A percentile compares a stretch with the other conserved stretches of the same genome.
Evolutionary conservation across 2,113 vertebrate genomes (phyloP).

Genomic region (Beaufortia kweichowensis): DNA sequence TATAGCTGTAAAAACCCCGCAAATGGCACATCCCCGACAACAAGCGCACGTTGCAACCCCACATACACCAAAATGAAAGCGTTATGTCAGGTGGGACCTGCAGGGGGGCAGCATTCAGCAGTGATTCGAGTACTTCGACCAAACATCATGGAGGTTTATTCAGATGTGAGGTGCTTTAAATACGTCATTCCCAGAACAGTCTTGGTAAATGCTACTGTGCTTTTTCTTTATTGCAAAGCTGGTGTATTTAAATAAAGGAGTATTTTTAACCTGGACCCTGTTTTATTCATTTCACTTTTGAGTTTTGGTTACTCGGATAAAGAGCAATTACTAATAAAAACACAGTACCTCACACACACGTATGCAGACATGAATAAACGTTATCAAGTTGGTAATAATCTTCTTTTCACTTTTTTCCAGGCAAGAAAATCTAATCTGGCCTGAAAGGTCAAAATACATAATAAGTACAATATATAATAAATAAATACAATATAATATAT

Average conservation of each 20-base stretch:
- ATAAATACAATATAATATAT: conserved; percentile 45
- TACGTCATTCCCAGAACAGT: conserved; percentile 32
- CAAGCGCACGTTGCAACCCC: background rate
- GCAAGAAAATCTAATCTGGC: conserved; percentile 34
- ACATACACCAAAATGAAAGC: background rate
- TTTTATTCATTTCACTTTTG: conserved; percentile 28
- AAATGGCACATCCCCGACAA: background rate
- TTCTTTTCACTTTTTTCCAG: no score
- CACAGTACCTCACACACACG: background rate
- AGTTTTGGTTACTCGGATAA: background rate
- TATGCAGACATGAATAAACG: background rate
- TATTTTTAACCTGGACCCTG: background rate
- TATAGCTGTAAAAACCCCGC: background rate
- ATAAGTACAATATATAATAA: no score
- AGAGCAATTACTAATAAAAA: background rate
- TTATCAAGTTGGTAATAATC: conserved; percentile 29
- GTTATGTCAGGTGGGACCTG: background rate
- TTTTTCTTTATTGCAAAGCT: conserved; percentile 27
- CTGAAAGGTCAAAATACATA: conserved; percentile 34
- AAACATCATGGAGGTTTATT: no score
- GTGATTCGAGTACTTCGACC: background rate
- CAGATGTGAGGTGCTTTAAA: background rate
- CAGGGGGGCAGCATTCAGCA: conserved; percentile 1
- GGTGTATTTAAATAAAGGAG: conserved; percentile 6
- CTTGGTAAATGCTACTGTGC: conserved; percentile 21